phyloP scores from a whole-genome alignment of 1,140 invertebrate genomes.

The Conus betulinus region DNA sequence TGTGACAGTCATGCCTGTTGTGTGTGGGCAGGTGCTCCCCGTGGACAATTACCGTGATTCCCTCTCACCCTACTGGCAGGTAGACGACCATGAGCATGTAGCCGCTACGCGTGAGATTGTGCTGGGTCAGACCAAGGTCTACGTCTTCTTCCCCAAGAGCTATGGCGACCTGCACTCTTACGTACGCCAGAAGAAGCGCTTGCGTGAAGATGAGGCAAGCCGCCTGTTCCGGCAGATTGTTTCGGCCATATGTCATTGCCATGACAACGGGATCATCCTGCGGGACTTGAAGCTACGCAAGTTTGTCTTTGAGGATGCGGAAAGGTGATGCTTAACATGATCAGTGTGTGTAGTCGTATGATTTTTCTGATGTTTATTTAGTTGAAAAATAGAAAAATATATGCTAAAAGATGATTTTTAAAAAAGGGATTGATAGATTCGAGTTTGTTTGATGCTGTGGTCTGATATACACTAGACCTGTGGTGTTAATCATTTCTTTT shows the following conservation, averaged over 20 bases:
- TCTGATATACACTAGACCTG: too few relatives aligned
- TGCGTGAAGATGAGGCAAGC: constrained; percentile 90
- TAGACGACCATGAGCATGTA: constrained; percentile 83
- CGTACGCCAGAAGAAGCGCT: constrained; percentile 87
- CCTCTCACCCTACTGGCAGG: constrained; percentile 83
- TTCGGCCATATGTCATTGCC: constrained; percentile 91
- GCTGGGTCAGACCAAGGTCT: constrained; percentile 82
- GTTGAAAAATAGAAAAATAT: too few relatives aligned
- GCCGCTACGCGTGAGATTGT: constrained; percentile 85
- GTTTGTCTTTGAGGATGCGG: constrained; percentile 95
- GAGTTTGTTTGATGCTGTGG: too few relatives aligned
- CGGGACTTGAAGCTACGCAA: constrained; percentile 97
- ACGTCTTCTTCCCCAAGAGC: constrained; percentile 83
- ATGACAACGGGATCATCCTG: constrained; percentile 93
- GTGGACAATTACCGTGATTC: constrained; percentile 80
- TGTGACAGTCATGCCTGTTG: too few relatives aligned
- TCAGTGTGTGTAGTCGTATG: too few relatives aligned
- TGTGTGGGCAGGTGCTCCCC: constrained; percentile 80
- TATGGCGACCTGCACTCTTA: constrained; percentile 90
- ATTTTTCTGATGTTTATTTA: too few relatives aligned
- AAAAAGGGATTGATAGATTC: too few relatives aligned
- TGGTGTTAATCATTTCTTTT: too few relatives aligned
- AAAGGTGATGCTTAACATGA: constrained; percentile 83
- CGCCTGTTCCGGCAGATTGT: constrained; percentile 92
- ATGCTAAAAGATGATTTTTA: too few relatives aligned